These are phyloP conservation scores for Nineta flava DNA, from an alignment of 2,888 invertebrate genomes.

Conservation along the genomic window DNA sequence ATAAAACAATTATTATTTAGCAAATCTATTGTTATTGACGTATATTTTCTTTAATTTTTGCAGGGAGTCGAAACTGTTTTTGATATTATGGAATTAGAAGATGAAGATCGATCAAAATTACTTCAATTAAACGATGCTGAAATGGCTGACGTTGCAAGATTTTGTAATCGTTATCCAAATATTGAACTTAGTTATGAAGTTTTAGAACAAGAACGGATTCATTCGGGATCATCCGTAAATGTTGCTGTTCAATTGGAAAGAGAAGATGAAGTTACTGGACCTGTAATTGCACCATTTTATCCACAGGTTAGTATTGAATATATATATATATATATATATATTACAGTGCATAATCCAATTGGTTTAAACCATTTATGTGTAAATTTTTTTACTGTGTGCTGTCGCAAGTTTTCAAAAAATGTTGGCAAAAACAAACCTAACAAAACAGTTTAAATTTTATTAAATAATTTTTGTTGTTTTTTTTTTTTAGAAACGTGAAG, in stretches of 20 bases:
- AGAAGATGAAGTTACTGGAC: constrained; percentile 92
- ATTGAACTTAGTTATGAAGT: constrained; percentile 92
- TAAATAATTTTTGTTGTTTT: constrained; percentile 9
- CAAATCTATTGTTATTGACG: background rate
- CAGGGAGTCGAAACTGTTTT: constrained; percentile 78
- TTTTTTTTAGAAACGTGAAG: constrained; percentile 60
- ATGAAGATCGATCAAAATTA: constrained; percentile 66
- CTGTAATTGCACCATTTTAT: constrained; percentile 96
- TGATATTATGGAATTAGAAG: constrained; percentile 91
- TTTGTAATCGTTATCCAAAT: constrained; percentile 98
- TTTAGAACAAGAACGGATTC: constrained; percentile 57
- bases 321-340: constrained; percentile 1
- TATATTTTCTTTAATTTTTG: constrained; percentile 8
- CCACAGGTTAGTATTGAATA: constrained; percentile 52
- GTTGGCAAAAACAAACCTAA: too few relatives aligned
- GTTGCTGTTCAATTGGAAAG: constrained; percentile 85
- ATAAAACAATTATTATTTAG: constrained; percentile 4
- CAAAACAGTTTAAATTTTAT: background rate
- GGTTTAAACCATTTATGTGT: background rate
- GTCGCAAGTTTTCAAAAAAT: background rate
- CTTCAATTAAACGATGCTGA: constrained; percentile 68
- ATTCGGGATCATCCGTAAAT: constrained; percentile 73
- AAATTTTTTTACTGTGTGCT: background rate
- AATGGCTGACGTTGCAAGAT: constrained; percentile 95
- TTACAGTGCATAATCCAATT: background rate